Conservation (phyloP, 1,140 invertebrate genomes). For the Plodia interpunctella region DNA sequence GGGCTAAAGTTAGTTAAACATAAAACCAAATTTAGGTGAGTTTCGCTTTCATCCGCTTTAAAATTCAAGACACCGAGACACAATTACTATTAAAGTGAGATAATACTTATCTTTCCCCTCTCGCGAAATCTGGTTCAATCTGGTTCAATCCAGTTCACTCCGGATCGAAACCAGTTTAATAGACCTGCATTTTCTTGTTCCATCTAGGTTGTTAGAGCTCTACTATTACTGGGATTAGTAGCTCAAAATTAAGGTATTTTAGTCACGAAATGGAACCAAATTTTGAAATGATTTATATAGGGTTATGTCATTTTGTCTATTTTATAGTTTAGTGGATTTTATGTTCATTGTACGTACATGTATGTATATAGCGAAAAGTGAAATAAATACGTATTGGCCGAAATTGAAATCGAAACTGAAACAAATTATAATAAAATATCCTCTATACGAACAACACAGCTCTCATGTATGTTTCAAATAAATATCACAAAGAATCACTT, state of each 20-base stretch:
- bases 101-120: not conserved
- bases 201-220: not conserved
- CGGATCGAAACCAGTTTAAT: not conserved
- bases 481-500: too few relatives aligned
- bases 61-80: not conserved
- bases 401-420: too few relatives aligned
- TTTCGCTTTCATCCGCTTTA: not conserved
- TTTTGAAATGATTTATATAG: not conserved
- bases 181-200: not conserved
- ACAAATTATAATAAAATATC: too few relatives aligned
- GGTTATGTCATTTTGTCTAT: too few relatives aligned
- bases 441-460: too few relatives aligned
- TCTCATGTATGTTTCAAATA: too few relatives aligned
- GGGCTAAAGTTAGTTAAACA: too few relatives aligned
- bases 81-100: slow-evolving; percentile 4
- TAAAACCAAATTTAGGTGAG: too few relatives aligned
- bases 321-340: too few relatives aligned
- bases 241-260: not conserved
- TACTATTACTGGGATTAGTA: not conserved
- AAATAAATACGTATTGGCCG: too few relatives aligned
- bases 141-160: not conserved
- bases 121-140: slow-evolving; percentile 2
- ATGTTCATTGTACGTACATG: too few relatives aligned
- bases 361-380: too few relatives aligned
- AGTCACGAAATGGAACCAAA: not conserved